A percentile compares a stretch with the other conserved stretches of the same genome.
Evolutionary conservation across 2,888 invertebrate genomes (phyloP).

Genomic region (Drosophila bunnanda): DNA sequence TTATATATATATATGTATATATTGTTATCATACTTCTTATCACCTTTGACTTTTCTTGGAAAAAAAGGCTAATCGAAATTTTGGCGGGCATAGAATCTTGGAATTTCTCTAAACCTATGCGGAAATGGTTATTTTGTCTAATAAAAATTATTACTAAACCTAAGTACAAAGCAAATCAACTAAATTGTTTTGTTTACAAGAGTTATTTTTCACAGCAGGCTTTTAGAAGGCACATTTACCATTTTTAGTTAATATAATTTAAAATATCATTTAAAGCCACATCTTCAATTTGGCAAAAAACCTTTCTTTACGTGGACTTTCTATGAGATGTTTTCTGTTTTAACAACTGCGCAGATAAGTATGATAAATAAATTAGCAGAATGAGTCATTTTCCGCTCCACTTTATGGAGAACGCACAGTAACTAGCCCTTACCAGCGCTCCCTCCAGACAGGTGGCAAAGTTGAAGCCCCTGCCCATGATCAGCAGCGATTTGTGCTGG

Average conservation of each 20-base stretch:
- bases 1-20: background rate
- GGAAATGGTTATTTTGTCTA: background rate
- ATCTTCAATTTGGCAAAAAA: background rate
- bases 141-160: background rate
- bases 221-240: no score
- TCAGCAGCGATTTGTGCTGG: slow-evolving; percentile 97
- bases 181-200: slow-evolving; percentile 1
- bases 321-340: background rate
- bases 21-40: slow-evolving; percentile 1
- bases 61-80: background rate
- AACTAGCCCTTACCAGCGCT: slow-evolving; percentile 86
- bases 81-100: background rate
- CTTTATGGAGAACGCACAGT: background rate
- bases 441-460: slow-evolving; percentile 99
- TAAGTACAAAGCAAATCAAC: background rate
- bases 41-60: background rate
- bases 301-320: background rate
- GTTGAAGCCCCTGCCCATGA: slow-evolving; percentile 99
- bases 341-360: slow-evolving; percentile 7
- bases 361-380: background rate
- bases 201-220: background rate
- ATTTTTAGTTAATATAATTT: background rate
- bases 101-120: background rate
- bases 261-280: background rate
- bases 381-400: background rate